Percentiles rank a stretch among this genome's conserved stretches.
phyloP scores from a whole-genome alignment of 2,888 invertebrate genomes.

The Masnerella sp. region DNA sequence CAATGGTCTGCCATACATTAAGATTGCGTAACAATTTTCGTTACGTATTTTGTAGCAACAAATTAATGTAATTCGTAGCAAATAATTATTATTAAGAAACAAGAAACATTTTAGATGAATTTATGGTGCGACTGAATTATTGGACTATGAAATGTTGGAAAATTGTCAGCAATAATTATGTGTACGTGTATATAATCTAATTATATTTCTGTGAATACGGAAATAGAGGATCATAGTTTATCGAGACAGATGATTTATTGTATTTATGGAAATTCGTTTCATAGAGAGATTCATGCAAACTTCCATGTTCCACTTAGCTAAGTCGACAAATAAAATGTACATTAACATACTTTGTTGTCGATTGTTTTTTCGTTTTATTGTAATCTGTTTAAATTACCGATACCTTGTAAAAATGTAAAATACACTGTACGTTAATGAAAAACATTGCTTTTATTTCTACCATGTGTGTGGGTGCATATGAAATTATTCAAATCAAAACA shows the following conservation, averaged over 20 bases:
- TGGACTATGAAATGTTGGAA: too few species aligned
- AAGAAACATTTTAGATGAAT: slow-evolving; percentile 20
- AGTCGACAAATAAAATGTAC: slow-evolving; percentile 23
- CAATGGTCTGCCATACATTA: slow-evolving; percentile 44
- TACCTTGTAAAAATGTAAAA: slow-evolving; percentile 50
- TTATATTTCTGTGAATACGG: slow-evolving; percentile 31
- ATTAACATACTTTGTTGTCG: neutral
- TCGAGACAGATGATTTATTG: slow-evolving; percentile 5
- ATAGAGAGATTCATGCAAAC: slow-evolving; percentile 3
- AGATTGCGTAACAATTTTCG: slow-evolving; percentile 38
- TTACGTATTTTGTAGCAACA: slow-evolving; percentile 12
- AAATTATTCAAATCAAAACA: too few species aligned
- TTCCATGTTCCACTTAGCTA: slow-evolving; percentile 21
- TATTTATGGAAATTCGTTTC: slow-evolving; percentile 24
- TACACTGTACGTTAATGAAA: slow-evolving; percentile 8
- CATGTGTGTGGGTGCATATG: too few species aligned
- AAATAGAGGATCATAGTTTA: slow-evolving; percentile 29
- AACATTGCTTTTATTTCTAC: too few species aligned
- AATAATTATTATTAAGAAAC: slow-evolving; percentile 18
- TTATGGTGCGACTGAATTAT: slow-evolving; percentile 7
- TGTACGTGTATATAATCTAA: slow-evolving; percentile 37
- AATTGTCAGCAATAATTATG: slow-evolving; percentile 32
- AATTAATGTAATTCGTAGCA: slow-evolving; percentile 12
- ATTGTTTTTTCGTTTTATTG: slow-evolving; percentile 10
- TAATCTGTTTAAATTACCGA: too few species aligned